Evolutionary conservation across 2,888 invertebrate genomes (phyloP).

Genomic region (Pseudococcus longispinus): DNA sequence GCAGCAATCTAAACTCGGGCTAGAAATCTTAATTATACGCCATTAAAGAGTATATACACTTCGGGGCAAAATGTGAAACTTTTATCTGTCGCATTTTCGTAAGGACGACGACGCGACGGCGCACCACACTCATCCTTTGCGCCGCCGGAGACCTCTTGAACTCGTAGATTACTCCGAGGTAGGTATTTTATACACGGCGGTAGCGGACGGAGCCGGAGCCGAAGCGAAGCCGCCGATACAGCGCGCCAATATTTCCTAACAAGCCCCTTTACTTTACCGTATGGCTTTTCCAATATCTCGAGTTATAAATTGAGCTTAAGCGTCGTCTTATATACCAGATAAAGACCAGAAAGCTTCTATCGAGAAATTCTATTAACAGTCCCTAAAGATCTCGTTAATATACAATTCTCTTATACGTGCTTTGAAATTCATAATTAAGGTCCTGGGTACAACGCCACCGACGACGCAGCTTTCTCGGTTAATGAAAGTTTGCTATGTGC

Average conservation of each 20-base stretch:
- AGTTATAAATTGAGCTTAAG: constrained; percentile 45
- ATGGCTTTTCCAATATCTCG: constrained; percentile 43
- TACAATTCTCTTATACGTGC: constrained; percentile 42
- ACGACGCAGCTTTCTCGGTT: not conserved
- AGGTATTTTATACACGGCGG: too few species aligned
- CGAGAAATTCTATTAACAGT: constrained; percentile 43
- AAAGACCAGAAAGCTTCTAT: constrained; percentile 38
- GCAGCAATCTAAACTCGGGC: not conserved
- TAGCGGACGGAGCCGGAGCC: not conserved
- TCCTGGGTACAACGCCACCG: not conserved
- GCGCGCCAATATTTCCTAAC: constrained; percentile 31
- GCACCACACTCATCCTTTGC: not conserved
- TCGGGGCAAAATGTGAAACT: constrained; percentile 33
- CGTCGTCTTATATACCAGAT: constrained; percentile 37
- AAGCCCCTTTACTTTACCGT: constrained; percentile 26
- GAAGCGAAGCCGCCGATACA: not conserved
- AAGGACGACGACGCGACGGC: not conserved
- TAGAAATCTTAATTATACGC: constrained; percentile 45
- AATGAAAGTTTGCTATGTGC: constrained; percentile 3
- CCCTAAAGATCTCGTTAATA: constrained; percentile 46
- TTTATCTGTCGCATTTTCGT: constrained; percentile 34
- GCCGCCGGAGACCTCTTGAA: constrained; percentile 23
- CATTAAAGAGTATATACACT: constrained; percentile 31
- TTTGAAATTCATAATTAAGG: constrained; percentile 51
- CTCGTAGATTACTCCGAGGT: not conserved